Evolutionary conservation across 2,113 vertebrate species (phyloP), one percentile per base, ranked within the genome.

Genomic region (Athene cunicularia): DNA sequence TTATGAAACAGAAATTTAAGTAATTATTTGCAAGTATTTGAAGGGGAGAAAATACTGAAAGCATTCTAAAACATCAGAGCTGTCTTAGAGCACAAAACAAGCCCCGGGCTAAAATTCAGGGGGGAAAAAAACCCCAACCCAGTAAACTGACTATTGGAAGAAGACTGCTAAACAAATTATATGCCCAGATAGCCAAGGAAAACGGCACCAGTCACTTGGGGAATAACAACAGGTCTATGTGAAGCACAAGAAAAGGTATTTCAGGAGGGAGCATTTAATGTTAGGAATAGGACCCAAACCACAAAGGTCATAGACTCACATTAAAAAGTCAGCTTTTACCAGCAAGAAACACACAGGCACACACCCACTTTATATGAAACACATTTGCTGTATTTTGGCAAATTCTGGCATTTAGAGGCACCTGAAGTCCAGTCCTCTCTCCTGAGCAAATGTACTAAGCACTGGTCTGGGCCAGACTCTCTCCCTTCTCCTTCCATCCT

Each of bases 381-480:
- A 45, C 12, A 12, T 20, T 41, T 80, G 35, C 9, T 63, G 49
- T 35, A 2, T 16, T 83, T 28, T 45, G 49, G 58, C 24, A 7
- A 59, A 53, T 32, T 18, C 58, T 76, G 67, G 58, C 43, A 32
- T 59, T 64, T 15, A 32, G 49, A 64, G n/a, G 53, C 18, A 18
- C 33, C 63, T 35, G 14, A 56, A 77, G 17, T 10, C 32, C 66
- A 19, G 24, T n/a, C 22, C 28, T 83, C 24, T 32, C 37, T 55
- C 16, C 20, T 0, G 3, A 10, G 12, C 0, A 12, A 68, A 64
- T 6, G 7, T 6, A 24, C 3, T 0, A 35, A 84, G n/a, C 33
- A 4, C 1, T 0, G 37, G 43, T 6, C 19, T 32, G 37, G 22
- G 12, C 26, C 47, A 43, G 30, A n/a, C 9, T 45, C 41, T 39